Evolutionary conservation across 1,140 invertebrate genomes (phyloP).

Genomic region (Ylistrum balloti): DNA sequence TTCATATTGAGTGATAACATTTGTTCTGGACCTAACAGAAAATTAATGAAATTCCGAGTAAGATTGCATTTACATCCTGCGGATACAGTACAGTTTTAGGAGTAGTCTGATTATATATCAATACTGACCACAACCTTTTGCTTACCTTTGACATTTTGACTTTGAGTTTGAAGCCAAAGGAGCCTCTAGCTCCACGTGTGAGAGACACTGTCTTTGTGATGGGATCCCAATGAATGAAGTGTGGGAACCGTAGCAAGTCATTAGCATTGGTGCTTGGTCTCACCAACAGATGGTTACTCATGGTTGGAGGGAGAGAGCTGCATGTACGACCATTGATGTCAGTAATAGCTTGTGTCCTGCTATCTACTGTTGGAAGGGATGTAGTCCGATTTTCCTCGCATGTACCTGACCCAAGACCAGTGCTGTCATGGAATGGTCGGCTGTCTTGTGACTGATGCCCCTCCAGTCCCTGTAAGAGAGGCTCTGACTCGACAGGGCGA

Average conservation of each 20-base stretch:
- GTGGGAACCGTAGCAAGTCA: constrained; percentile 57
- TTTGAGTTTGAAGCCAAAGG: constrained; percentile 59
- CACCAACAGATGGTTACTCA: not conserved
- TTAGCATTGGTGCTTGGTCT: constrained; percentile 44
- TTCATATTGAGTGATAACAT: no score
- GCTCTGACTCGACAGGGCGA: constrained; percentile 42
- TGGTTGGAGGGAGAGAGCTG: not conserved
- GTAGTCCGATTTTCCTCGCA: not conserved
- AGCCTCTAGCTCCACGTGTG: constrained; percentile 26
- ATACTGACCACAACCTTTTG: no score
- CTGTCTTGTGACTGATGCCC: constrained; percentile 37
- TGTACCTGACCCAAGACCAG: not conserved
- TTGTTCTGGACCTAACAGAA: no score
- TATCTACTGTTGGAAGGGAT: not conserved
- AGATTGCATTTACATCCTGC: no score
- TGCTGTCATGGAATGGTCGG: not conserved
- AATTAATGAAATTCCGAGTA: no score
- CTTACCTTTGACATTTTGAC: constrained; percentile 53
- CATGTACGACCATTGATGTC: constrained; percentile 41
- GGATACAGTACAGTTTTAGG: no score
- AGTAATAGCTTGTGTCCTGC: constrained; percentile 43
- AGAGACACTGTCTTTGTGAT: constrained; percentile 54
- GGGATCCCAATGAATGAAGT: constrained; percentile 56
- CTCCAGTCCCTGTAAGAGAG: not conserved
- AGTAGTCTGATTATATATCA: no score